Evolutionary conservation across 2,113 vertebrate genomes (phyloP).

Genomic region (Murina feae): DNA sequence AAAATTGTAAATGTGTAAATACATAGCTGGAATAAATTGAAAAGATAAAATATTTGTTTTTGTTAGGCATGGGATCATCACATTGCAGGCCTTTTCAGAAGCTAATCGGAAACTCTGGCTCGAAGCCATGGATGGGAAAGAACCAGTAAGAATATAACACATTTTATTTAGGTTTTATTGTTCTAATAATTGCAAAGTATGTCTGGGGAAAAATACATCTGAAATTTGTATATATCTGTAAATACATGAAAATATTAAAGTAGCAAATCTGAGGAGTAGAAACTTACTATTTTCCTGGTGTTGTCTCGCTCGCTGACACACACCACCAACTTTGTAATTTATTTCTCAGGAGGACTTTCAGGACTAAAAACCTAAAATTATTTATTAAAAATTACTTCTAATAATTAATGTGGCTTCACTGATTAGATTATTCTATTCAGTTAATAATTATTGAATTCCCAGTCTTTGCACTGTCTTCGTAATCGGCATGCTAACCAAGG

Average conservation of each 20-base stretch:
- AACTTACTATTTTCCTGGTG: background rate
- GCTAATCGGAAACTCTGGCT: slow-evolving; percentile 96
- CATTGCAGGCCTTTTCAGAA: slow-evolving; percentile 95
- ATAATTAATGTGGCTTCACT: background rate
- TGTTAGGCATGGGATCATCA: slow-evolving; percentile 92
- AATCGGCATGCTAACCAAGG: background rate
- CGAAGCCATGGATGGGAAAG: slow-evolving; percentile 98
- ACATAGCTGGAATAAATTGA: background rate
- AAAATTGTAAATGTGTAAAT: background rate
- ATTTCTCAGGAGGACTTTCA: background rate
- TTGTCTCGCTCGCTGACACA: background rate
- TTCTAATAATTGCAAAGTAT: background rate
- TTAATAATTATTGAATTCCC: background rate
- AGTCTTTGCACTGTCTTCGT: background rate
- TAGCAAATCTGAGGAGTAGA: background rate
- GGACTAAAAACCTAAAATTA: background rate
- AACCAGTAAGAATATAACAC: slow-evolving; percentile 87
- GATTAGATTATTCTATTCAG: background rate
- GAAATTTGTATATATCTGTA: background rate
- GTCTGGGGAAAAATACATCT: background rate
- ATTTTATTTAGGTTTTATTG: background rate
- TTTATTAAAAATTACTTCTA: background rate
- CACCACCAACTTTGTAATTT: background rate
- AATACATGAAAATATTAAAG: background rate
- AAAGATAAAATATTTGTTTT: slow-evolving; percentile 57